These are phyloP conservation scores for Chironomus riparius DNA, from an alignment of 2,888 invertebrate species.

Conservation along the genomic window DNA sequence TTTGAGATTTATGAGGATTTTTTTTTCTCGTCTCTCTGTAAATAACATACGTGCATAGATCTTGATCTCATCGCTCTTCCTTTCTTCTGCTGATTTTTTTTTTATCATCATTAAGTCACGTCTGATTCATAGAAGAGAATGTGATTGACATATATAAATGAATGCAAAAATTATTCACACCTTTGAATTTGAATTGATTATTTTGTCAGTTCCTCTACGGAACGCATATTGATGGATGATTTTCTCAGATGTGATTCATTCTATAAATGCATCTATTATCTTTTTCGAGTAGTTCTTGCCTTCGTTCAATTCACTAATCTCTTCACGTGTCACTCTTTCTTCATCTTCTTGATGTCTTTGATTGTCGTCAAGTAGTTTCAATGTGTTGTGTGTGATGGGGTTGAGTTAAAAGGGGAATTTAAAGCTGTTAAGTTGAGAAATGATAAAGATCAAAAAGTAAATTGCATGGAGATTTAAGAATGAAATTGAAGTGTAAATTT, in stretches of 20 bases:
- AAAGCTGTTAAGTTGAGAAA: too few species aligned
- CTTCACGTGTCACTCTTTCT: slow-evolving; percentile 6
- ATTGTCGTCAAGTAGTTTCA: too few species aligned
- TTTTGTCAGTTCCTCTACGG: too few species aligned
- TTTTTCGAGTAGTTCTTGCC: too few species aligned
- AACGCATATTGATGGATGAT: too few species aligned
- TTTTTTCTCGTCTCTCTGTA: not conserved
- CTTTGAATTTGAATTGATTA: not conserved
- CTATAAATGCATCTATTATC: too few species aligned
- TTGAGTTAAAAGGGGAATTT: not conserved
- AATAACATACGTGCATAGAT: not conserved
- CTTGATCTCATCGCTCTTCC: not conserved
- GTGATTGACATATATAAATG: not conserved
- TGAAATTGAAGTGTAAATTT: too few species aligned
- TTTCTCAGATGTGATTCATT: too few species aligned
- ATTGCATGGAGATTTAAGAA: too few species aligned
- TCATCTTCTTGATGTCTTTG: too few species aligned
- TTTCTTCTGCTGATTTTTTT: not conserved
- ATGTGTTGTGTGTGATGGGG: not conserved
- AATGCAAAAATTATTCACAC: not conserved
- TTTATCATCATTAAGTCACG: not conserved
- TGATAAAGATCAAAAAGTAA: too few species aligned
- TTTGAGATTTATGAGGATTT: not conserved
- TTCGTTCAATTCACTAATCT: not conserved
- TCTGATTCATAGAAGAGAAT: not conserved